phyloP scores from a whole-genome alignment of 2,888 invertebrate species.

The Trissonchulus sp. region DNA sequence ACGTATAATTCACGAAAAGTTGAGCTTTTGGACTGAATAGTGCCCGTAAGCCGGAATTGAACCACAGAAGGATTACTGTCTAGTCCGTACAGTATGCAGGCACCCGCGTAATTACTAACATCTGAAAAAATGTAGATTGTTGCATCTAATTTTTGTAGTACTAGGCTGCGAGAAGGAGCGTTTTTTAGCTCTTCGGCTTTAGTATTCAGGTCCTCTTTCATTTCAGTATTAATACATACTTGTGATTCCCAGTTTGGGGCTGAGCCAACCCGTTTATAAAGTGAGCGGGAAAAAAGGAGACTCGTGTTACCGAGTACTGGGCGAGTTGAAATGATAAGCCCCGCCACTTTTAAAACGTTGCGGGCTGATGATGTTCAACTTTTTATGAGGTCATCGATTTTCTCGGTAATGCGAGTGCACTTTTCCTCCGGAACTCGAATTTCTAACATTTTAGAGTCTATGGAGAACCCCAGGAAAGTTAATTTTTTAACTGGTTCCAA shows the following conservation, averaged over 20 bases:
- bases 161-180: too few species aligned
- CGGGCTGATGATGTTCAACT: too few species aligned
- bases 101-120: neutral
- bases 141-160: too few species aligned
- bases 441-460: neutral
- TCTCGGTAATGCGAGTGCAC: neutral
- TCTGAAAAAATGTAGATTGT: neutral
- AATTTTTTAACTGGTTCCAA: neutral
- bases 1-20: neutral
- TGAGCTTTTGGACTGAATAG: neutral
- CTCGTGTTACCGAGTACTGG: neutral
- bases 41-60: neutral
- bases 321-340: neutral
- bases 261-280: too few species aligned
- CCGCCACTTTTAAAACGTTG: neutral
- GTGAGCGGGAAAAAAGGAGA: too few species aligned
- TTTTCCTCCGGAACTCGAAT: neutral
- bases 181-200: too few species aligned
- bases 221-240: too few species aligned
- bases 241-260: too few species aligned
- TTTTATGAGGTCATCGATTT: too few species aligned
- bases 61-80: neutral
- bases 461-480: neutral
- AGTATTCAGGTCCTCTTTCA: too few species aligned
- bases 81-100: neutral